A percentile compares a stretch with the other conserved stretches of the same genome.
phyloP scores from a whole-genome alignment of 1,140 invertebrate species.

The Drosophila leontia region DNA sequence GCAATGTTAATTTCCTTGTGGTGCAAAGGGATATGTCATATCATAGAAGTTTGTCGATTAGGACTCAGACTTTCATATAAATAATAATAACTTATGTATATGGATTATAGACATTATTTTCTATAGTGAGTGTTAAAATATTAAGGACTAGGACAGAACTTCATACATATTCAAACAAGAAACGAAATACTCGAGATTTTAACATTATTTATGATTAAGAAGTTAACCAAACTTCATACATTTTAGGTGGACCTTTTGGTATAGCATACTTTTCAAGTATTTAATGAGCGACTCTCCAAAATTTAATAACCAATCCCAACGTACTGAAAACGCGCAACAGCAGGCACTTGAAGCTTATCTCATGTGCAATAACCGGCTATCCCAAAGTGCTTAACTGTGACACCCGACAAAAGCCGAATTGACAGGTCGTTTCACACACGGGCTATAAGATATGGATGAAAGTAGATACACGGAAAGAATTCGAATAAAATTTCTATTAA shows the following conservation, averaged over 20 bases:
- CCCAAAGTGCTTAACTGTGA: constrained; percentile 53
- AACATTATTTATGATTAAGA: background rate
- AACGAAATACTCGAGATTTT: no score
- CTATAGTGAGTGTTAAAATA: background rate
- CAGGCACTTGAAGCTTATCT: constrained; percentile 35
- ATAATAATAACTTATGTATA: background rate
- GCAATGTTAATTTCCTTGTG: constrained; percentile 6
- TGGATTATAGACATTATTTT: background rate
- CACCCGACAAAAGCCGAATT: constrained; percentile 54
- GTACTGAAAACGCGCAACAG: background rate
- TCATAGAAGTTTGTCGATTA: background rate
- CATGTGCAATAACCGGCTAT: constrained; percentile 40
- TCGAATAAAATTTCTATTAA: no score
- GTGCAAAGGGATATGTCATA: background rate
- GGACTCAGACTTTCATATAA: background rate
- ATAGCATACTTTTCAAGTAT: constrained; percentile 13
- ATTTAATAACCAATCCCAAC: constrained; percentile 13
- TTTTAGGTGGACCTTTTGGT: background rate
- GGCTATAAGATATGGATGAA: constrained; percentile 10
- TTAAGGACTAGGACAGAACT: no score
- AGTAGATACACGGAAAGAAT: constrained; percentile 4
- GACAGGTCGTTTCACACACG: constrained; percentile 49
- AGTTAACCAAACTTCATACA: background rate
- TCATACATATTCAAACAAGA: no score
- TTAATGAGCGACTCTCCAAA: background rate